Evolutionary conservation across 2,888 invertebrate species (phyloP).

Genomic region (Parthenolecanium corni): DNA sequence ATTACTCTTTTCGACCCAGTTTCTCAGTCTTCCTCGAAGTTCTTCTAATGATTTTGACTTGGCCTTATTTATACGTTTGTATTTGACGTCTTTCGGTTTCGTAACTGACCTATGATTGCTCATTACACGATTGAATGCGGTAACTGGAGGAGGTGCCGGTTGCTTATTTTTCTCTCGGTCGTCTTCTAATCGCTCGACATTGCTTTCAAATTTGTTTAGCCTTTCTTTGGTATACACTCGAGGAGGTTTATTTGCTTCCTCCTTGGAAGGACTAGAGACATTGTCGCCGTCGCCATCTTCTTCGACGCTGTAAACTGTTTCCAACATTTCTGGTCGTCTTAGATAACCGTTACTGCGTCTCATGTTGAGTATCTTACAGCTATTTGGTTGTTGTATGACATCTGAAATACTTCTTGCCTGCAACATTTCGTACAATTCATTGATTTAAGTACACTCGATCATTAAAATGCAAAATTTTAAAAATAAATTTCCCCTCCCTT

Average conservation of each 20-base stretch:
- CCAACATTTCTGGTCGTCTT: constrained; percentile 46
- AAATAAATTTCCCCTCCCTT: too few relatives aligned
- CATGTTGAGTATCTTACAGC: constrained; percentile 47
- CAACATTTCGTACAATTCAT: background rate
- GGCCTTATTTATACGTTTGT: constrained; percentile 79
- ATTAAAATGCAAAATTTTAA: too few relatives aligned
- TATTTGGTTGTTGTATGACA: constrained; percentile 51
- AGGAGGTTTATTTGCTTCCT: constrained; percentile 21
- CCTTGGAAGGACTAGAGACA: constrained; percentile 20
- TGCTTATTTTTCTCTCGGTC: constrained; percentile 3
- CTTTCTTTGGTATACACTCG: constrained; percentile 35
- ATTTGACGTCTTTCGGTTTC: constrained; percentile 82
- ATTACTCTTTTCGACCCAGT: constrained; percentile 72
- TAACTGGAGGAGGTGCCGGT: constrained; percentile 42
- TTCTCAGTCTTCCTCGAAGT: constrained; percentile 65
- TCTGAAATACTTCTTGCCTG: constrained; percentile 62
- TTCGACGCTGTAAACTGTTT: constrained; percentile 76
- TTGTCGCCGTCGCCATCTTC: constrained; percentile 62
- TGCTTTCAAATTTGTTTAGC: constrained; percentile 41
- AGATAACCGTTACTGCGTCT: constrained; percentile 51
- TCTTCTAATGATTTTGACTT: constrained; percentile 82
- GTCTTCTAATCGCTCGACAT: constrained; percentile 36
- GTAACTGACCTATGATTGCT: constrained; percentile 71
- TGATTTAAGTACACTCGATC: too few relatives aligned
- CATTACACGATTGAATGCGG: constrained; percentile 75